phyloP scores from a whole-genome alignment of 2,797 vertebrate genomes.

The Hipposideros larvatus region DNA sequence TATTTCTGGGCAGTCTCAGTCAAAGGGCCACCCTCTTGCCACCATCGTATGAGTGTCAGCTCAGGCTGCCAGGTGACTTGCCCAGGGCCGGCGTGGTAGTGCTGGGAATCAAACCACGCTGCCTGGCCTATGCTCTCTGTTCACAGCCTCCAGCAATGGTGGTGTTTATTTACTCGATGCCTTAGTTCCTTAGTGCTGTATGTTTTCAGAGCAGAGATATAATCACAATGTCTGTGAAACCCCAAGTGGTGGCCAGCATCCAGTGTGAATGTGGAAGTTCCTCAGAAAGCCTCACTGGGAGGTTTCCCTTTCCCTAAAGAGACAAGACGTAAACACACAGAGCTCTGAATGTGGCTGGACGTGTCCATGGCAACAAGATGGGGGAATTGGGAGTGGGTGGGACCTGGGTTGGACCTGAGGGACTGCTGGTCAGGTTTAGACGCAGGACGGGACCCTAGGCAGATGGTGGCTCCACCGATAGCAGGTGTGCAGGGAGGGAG shows the following conservation, averaged over 20 bases:
- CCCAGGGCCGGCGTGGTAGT: neutral
- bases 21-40: neutral
- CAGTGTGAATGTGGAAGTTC: neutral
- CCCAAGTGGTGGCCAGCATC: neutral
- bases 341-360: fast-evolving
- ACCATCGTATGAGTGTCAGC: neutral
- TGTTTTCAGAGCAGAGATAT: neutral
- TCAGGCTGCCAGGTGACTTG: neutral
- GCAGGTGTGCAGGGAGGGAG: neutral
- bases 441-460: neutral
- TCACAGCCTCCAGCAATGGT: neutral
- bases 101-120: fast-evolving
- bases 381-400: neutral
- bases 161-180: neutral
- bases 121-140: neutral
- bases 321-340: neutral
- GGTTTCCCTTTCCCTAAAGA: neutral
- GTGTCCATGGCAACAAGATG: no score
- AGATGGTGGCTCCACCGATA: neutral
- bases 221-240: neutral
- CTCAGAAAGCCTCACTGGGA: neutral
- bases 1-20: neutral
- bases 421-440: neutral
- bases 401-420: neutral
- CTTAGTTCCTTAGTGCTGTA: neutral